Evolutionary conservation across 1,140 invertebrate genomes (phyloP), one percentile per base, ranked within the genome.

Genomic region (Neodiprion virginianus): DNA sequence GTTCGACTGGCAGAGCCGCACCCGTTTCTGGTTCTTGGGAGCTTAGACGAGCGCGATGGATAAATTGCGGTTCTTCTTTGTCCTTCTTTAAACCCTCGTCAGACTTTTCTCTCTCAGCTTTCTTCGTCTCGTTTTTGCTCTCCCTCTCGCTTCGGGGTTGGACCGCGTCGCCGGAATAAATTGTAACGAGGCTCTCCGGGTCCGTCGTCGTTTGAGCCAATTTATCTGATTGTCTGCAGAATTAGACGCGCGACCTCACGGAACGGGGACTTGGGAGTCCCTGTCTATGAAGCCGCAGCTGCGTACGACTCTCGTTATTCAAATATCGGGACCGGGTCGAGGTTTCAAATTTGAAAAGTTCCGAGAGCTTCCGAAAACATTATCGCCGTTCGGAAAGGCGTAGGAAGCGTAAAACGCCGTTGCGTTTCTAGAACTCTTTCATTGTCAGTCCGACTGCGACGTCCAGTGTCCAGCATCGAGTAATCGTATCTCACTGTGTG

Each of bases 11-110:
- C 5, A 40, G 5, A 40, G 28, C 28, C 28, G 5, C 53, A 61
- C 53, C 53, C 53, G 11, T 61, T 12, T 61, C 11, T 14, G 11
- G 53, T 61, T 7, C n/a, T 12, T 9, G 53, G 8, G 76, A 82
- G 71, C 67, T 74, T 83, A 78, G 83, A 83, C 81, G 83, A 73
- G 82, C 8, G 81, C 76, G 78, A 84, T 83, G 77, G 78, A 84
- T 83, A 84, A 84, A 84, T 84, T 83, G 78, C 81, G 67, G 66
- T 73, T 76, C 75, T 70, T 77, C 68, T 76, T 50, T 65, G 48
- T 74, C 67, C 47, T 73, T 73, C 77, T 72, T 67, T 79, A 74
- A 74, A 11, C 11, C 14, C 47, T 70, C 53, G 12, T 69, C 61
- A 70, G 40, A 47, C 72, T 49, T 48, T 23, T 68, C 61, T 74